Conservation (phyloP, 2,888 invertebrate species). For the Laothoe populi region DNA sequence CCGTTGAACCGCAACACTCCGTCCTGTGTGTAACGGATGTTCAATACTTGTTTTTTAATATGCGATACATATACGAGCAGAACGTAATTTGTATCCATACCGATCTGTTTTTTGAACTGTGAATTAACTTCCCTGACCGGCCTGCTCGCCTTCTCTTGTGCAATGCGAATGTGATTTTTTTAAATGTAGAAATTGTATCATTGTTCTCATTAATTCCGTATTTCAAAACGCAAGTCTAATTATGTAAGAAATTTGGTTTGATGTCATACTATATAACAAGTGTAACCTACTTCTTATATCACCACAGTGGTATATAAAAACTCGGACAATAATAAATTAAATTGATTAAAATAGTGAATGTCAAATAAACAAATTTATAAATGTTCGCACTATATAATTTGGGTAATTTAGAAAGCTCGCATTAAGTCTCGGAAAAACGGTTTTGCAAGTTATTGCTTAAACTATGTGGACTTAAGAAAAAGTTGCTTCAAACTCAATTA, state of each 20-base stretch:
- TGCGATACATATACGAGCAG: conserved; percentile 39
- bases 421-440: neutral
- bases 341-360: neutral
- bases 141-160: conserved; percentile 42
- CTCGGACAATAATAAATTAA: neutral
- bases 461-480: neutral
- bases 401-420: neutral
- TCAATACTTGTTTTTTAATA: conserved; percentile 61
- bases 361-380: conserved; percentile 6
- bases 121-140: conserved; percentile 37
- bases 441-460: conserved; percentile 4
- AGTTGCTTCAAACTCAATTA: neutral
- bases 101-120: conserved; percentile 32
- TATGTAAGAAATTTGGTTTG: conserved; percentile 22
- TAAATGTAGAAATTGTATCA: conserved; percentile 48
- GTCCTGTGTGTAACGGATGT: conserved; percentile 79
- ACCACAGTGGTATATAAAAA: neutral
- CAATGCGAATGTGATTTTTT: conserved; percentile 65
- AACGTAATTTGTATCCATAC: conserved; percentile 42
- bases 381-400: neutral
- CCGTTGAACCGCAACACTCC: conserved; percentile 75
- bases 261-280: conserved; percentile 5
- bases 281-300: conserved; percentile 16
- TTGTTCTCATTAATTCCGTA: conserved; percentile 44
- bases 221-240: conserved; percentile 25